phyloP scores from a whole-genome alignment of 1,140 invertebrate species.

The Leptinotarsa defecta region DNA sequence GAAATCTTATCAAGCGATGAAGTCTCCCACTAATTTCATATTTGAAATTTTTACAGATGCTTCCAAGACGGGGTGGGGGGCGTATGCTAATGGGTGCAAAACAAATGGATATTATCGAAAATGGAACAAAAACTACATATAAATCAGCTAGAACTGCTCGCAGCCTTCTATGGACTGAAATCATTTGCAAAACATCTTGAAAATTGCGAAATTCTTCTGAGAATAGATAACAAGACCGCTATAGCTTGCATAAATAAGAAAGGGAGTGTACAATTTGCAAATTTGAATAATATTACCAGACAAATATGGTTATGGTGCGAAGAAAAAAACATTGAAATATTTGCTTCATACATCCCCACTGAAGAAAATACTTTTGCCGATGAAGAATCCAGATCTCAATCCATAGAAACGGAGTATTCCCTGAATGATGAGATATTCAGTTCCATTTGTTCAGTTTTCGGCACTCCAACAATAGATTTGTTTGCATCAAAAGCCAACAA shows the following conservation, averaged over 20 bases:
- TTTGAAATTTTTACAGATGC: conserved; percentile 47
- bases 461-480: conserved; percentile 39
- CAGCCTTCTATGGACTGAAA: conserved; percentile 44
- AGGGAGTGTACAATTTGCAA: conserved; percentile 31
- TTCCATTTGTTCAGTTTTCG: conserved; percentile 29
- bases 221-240: conserved; percentile 50
- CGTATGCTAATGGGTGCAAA: conserved; percentile 34
- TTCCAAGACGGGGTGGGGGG: conserved; percentile 46
- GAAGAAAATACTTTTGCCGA: conserved; percentile 43
- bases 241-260: conserved; percentile 55
- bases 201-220: conserved; percentile 31
- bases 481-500: conserved; percentile 44
- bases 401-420: neutral
- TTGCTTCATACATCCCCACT: conserved; percentile 41
- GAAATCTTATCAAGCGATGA: neutral
- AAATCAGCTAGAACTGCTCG: conserved; percentile 42
- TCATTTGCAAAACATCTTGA: conserved; percentile 38
- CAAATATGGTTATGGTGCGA: conserved; percentile 50
- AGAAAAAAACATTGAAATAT: conserved; percentile 38
- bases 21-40: neutral
- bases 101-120: conserved; percentile 38
- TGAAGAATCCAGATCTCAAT: conserved; percentile 32
- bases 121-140: conserved; percentile 37
- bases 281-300: conserved; percentile 15
- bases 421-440: conserved; percentile 2